These are phyloP conservation scores for Scomberomorus guttatus DNA, from an alignment of 2,797 vertebrate genomes.

Conservation along the genomic window DNA sequence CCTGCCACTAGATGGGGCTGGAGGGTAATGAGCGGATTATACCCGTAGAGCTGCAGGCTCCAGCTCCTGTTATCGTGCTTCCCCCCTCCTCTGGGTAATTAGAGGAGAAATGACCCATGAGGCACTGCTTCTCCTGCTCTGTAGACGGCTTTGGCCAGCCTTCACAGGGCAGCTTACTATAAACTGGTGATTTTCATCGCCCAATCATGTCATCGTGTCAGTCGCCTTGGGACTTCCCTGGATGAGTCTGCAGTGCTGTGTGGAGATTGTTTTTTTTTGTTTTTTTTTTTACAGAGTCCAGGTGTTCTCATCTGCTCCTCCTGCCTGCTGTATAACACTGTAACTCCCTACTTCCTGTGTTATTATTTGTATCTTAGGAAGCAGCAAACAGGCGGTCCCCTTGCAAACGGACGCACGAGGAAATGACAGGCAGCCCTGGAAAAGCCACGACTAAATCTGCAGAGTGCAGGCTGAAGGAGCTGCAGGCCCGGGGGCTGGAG, in stretches of 20 bases:
- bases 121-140: slow-evolving; percentile 65
- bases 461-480: slow-evolving; percentile 86
- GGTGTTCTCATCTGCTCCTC: slow-evolving; percentile 14
- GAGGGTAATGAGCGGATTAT: slow-evolving; percentile 44
- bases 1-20: slow-evolving; percentile 78
- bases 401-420: slow-evolving; percentile 73
- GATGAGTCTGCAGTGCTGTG: slow-evolving; percentile 35
- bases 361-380: slow-evolving; percentile 58
- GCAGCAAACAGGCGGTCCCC: slow-evolving; percentile 39
- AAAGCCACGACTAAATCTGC: slow-evolving; percentile 19
- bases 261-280: too few relatives aligned
- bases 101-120: slow-evolving; percentile 78
- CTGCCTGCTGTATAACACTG: background rate
- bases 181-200: slow-evolving; percentile 74
- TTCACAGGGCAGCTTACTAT: slow-evolving; percentile 75
- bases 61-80: slow-evolving; percentile 40
- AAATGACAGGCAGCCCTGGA: slow-evolving; percentile 53
- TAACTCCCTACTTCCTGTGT: background rate
- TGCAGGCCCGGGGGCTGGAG: slow-evolving; percentile 77
- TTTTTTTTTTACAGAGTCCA: slow-evolving; percentile 30
- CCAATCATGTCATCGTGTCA: slow-evolving; percentile 46
- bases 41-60: slow-evolving; percentile 24
- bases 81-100: slow-evolving; percentile 75
- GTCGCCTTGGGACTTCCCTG: slow-evolving; percentile 26
- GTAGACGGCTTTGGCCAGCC: slow-evolving; percentile 65